Conservation (phyloP, 2,113 vertebrate species). For the Pao palembangensis region DNA sequence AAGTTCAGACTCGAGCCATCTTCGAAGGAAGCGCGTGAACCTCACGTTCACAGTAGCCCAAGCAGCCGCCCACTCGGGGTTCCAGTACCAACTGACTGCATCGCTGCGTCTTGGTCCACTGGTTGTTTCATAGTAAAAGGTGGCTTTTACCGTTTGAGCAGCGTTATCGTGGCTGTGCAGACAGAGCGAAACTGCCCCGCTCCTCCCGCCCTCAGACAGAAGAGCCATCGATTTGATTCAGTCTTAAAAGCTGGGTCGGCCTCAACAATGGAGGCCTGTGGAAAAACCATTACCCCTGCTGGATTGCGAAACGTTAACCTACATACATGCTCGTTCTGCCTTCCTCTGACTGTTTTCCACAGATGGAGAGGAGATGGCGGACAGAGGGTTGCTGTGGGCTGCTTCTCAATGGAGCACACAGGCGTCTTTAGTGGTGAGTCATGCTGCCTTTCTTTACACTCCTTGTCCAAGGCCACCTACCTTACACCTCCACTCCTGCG, state of each 20-base stretch:
- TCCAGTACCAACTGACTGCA: conserved; percentile 38
- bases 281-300: conserved; percentile 69
- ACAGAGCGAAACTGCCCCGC: conserved; percentile 37
- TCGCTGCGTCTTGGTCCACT: conserved; percentile 52
- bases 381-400: conserved; percentile 42
- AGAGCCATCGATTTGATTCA: conserved; percentile 68
- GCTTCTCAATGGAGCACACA: conserved; percentile 48
- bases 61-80: no score
- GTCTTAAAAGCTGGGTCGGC: conserved; percentile 63
- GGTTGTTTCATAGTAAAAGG: conserved; percentile 64
- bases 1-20: background rate
- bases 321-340: conserved; percentile 42
- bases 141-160: conserved; percentile 52
- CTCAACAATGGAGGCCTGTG: conserved; percentile 62
- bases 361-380: conserved; percentile 37
- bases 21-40: conserved; percentile 11
- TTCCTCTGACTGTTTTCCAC: conserved; percentile 20
- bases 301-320: conserved; percentile 60
- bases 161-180: conserved; percentile 61
- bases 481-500: conserved; percentile 56
- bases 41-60: background rate
- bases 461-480: conserved; percentile 60
- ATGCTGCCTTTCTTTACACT: conserved; percentile 57
- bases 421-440: conserved; percentile 56
- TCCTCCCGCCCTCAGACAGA: conserved; percentile 43